These are phyloP conservation scores for Malurus alboscapulatus DNA, from an alignment of 2,113 vertebrate genomes.

Conservation along the genomic window DNA sequence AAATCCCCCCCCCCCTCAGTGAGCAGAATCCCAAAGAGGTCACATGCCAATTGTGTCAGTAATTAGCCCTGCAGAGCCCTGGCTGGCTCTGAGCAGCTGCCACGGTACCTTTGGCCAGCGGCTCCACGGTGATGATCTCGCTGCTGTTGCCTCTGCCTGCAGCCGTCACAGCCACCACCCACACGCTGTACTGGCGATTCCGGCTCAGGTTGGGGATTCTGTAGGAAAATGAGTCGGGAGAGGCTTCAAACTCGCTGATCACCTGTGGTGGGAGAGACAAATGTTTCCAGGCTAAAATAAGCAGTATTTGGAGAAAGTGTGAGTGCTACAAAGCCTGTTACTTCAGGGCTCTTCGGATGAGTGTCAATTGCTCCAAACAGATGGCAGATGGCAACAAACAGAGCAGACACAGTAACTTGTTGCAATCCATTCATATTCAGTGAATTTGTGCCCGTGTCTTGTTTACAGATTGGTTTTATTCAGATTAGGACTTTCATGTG, in stretches of 20 bases:
- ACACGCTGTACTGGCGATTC: conserved; percentile 94
- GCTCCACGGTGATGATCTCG: conserved; percentile 95
- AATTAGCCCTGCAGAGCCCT: neutral
- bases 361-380: neutral
- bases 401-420: neutral
- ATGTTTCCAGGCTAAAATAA: conserved; percentile 67
- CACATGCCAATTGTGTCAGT: neutral
- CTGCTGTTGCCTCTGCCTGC: conserved; percentile 97
- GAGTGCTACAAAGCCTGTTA: neutral
- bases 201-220: conserved; percentile 92
- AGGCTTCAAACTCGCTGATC: conserved; percentile 98
- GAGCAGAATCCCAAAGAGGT: neutral
- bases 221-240: conserved; percentile 93
- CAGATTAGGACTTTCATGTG: neutral
- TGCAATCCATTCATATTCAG: neutral
- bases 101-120: conserved; percentile 87
- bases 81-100: neutral
- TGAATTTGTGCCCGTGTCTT: neutral
- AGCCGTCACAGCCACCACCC: conserved; percentile 96
- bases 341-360: neutral
- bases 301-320: neutral
- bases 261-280: conserved; percentile 82
- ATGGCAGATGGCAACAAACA: neutral
- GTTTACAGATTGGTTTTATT: neutral
- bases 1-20: neutral